Base-by-base conservation (phyloP, 2,888 invertebrate genomes). In the Bembecia ichneumoniformis region DNA sequence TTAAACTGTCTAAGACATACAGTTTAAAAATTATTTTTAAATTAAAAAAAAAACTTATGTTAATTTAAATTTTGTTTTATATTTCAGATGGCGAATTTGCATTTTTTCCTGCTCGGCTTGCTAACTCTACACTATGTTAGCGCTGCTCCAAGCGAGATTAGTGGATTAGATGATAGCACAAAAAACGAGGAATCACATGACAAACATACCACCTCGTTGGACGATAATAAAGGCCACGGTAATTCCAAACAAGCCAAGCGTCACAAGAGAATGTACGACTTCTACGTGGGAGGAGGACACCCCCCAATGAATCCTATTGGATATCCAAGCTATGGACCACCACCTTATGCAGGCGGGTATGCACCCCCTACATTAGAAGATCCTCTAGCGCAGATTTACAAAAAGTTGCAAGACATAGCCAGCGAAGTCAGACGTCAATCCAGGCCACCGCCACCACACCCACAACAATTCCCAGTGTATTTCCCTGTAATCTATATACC, bases 41-140 rank as follows among this genome's bases (percentile, higher is more conserved):
- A 9, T 7, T 1, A 28, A 28, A 28, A 28, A 28, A 28, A 28
- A 28, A 28, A 28, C 17, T 3, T 17, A 17, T 17, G 17, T 17
- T 17, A 17, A 17, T 17, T 17, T 17, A 3, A 17, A 17, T 17
- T 9, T 57, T 48, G 57, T 50, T 58, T 55, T 58, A 46, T 47
- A 54, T 84, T 83, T 50, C 83, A 86, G 84, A 84, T 84, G 83
- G 66, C 60, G 61, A 60, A 49, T 52, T 36, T 63, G 47, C 53
- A 56, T 16, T 56, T 58, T 20, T 28, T 71, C 13, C 28, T 75
- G 48, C 52, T 76, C 51, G 65, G 65, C 50, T 52, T 74, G 51
- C 57, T 79, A 51, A 54, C 72, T 50, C 56, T 73, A 43, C 70
- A 74, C 59, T 62, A 58, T 54, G 70, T 68, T 35, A 56, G 58